Evolutionary conservation across 2,888 invertebrate genomes (phyloP).

Genomic region (Pantelozetes paolii): DNA sequence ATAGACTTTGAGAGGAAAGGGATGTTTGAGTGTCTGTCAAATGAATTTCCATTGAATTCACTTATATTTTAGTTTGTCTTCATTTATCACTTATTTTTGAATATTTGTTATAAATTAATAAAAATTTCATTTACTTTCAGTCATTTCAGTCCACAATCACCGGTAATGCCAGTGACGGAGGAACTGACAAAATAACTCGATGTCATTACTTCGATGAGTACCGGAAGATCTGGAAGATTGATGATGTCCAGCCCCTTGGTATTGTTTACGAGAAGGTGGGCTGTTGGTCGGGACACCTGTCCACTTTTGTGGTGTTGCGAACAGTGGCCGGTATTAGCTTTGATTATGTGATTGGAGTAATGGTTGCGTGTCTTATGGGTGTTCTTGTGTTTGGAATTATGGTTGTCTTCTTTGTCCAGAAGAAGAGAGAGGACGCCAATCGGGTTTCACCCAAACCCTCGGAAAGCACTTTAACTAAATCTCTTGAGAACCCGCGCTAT

Average conservation of each 20-base stretch:
- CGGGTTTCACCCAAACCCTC: not conserved
- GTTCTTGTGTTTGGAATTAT: slow-evolving; percentile 47
- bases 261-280: slow-evolving; percentile 18
- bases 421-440: slow-evolving; percentile 41
- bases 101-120: no score
- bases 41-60: no score
- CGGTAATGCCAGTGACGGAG: slow-evolving; percentile 39
- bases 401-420: slow-evolving; percentile 46
- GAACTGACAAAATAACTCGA: slow-evolving; percentile 36
- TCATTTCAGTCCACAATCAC: slow-evolving; percentile 40
- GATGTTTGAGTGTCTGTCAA: no score
- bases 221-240: slow-evolving; percentile 42
- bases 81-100: no score
- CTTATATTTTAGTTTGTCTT: no score
- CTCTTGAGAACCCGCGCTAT: slow-evolving; percentile 14
- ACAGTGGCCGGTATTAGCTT: slow-evolving; percentile 36
- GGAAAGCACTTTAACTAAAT: not conserved
- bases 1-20: no score
- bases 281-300: slow-evolving; percentile 43
- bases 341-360: slow-evolving; percentile 44
- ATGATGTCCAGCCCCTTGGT: slow-evolving; percentile 42
- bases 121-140: no score
- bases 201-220: slow-evolving; percentile 46
- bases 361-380: slow-evolving; percentile 47
- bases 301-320: slow-evolving; percentile 35